phyloP scores from a whole-genome alignment of 2,888 invertebrate genomes.

The Tetragonisca angustula region DNA sequence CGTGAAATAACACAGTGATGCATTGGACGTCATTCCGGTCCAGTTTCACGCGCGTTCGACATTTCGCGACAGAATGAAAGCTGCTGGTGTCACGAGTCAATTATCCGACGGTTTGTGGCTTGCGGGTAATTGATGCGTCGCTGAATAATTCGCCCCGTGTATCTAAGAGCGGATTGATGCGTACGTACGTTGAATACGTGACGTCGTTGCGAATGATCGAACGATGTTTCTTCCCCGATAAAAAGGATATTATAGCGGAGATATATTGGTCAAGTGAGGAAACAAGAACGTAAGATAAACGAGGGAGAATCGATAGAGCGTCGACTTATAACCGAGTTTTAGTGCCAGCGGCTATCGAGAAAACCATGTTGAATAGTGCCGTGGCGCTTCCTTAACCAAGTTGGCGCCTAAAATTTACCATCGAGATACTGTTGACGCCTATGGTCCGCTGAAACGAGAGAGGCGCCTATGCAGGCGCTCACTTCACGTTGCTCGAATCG shows the following conservation, averaged over 20 bases:
- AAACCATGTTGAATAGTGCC: no score
- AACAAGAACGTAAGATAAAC: background rate
- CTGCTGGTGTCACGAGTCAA: constrained; percentile 22
- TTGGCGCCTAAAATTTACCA: no score
- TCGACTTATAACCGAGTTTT: background rate
- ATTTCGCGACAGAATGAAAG: constrained; percentile 30
- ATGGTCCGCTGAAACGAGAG: no score
- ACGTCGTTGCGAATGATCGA: background rate
- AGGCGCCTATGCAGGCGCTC: no score
- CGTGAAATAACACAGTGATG: background rate
- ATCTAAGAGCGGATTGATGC: background rate
- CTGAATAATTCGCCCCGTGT: constrained; percentile 31
- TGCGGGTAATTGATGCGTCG: constrained; percentile 38
- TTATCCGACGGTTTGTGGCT: constrained; percentile 27
- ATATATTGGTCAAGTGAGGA: background rate
- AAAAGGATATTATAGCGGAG: background rate
- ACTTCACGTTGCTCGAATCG: no score
- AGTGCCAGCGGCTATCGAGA: no score
- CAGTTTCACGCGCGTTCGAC: constrained; percentile 29
- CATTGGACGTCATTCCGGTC: background rate
- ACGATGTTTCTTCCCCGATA: background rate
- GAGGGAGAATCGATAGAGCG: background rate
- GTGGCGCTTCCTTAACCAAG: no score
- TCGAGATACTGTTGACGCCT: no score
- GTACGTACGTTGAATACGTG: background rate